phyloP scores from a whole-genome alignment of 1,140 invertebrate species.

The Drosophila obscura region DNA sequence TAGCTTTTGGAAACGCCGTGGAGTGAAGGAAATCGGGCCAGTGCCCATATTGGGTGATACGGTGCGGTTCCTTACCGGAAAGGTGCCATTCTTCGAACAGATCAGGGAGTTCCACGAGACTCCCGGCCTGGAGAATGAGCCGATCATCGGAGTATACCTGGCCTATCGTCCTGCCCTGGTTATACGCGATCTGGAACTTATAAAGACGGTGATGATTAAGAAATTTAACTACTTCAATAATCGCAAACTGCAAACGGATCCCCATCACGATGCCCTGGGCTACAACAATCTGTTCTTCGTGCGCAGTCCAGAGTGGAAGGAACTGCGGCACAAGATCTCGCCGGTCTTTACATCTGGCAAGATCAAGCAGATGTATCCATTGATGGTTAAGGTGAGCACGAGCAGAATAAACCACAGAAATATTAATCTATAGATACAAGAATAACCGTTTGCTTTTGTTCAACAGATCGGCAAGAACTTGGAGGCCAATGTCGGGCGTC shows the following conservation, averaged over 20 bases:
- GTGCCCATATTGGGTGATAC: constrained; percentile 77
- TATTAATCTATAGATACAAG: background rate
- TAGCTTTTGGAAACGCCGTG: constrained; percentile 81
- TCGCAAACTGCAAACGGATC: constrained; percentile 60
- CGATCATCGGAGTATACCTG: constrained; percentile 82
- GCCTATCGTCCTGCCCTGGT: constrained; percentile 83
- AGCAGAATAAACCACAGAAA: background rate
- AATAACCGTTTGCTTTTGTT: background rate
- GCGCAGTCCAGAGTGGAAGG: constrained; percentile 84
- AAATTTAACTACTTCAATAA: constrained; percentile 83
- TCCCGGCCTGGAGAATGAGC: constrained; percentile 53
- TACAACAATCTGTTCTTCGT: constrained; percentile 70
- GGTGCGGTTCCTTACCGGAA: constrained; percentile 36
- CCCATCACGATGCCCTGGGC: constrained; percentile 57
- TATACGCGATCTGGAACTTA: constrained; percentile 84
- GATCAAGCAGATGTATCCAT: constrained; percentile 85
- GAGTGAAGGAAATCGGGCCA: constrained; percentile 79
- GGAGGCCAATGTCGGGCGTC: constrained; percentile 36
- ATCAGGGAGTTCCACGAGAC: constrained; percentile 47
- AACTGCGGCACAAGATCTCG: constrained; percentile 84
- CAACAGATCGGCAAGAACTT: constrained; percentile 62
- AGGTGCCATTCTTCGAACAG: constrained; percentile 37
- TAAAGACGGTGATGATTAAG: constrained; percentile 85
- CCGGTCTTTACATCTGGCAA: constrained; percentile 85
- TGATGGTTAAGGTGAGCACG: constrained; percentile 78